Percentiles rank a stretch among this genome's conserved stretches.
Evolutionary conservation across 2,797 vertebrate species (phyloP).

Genomic region (Potorous gilbertii): DNA sequence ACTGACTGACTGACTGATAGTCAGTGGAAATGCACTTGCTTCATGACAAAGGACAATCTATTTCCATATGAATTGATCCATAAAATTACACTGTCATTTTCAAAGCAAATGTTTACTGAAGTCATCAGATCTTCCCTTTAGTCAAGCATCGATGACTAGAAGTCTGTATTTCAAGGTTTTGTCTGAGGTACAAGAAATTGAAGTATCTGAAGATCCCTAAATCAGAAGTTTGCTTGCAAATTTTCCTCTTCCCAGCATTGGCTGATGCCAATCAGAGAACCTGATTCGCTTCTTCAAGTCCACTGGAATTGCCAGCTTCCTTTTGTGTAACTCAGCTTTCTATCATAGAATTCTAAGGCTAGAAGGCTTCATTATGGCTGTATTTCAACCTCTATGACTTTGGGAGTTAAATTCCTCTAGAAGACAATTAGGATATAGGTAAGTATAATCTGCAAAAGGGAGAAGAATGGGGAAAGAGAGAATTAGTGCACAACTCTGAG

Average conservation of each 20-base stretch:
- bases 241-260: background rate
- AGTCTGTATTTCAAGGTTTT: background rate
- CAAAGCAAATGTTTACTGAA: background rate
- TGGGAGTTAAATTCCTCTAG: background rate
- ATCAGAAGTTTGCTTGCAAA: background rate
- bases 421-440: background rate
- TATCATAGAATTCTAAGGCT: background rate
- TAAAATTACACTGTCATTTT: background rate
- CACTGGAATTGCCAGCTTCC: background rate
- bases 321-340: background rate
- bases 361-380: background rate
- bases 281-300: background rate
- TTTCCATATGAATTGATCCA: background rate
- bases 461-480: background rate
- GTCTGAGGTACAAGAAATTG: background rate
- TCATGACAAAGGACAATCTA: background rate
- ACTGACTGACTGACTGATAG: background rate
- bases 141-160: background rate
- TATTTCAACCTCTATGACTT: background rate
- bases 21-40: no score
- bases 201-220: background rate
- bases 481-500: background rate
- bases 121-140: background rate
- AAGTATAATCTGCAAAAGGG: background rate
- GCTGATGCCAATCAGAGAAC: background rate